Conservation (phyloP, 2,113 vertebrate species). For the Hippocampus abdominalis region DNA sequence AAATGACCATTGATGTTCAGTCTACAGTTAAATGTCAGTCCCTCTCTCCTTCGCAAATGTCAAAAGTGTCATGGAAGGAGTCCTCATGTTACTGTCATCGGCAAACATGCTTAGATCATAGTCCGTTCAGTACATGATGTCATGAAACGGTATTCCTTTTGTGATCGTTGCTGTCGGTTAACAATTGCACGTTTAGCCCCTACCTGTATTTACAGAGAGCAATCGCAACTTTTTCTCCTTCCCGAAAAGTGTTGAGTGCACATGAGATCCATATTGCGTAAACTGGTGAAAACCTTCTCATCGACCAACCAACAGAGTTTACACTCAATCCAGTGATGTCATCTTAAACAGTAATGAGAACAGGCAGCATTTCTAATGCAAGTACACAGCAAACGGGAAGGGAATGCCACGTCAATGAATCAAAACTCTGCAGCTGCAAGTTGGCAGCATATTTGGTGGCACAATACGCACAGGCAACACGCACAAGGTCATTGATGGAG, state of each 20-base stretch:
- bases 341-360: conserved; percentile 49
- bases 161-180: no score
- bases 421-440: conserved; percentile 36
- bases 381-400: conserved; percentile 34
- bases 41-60: no score
- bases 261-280: conserved; percentile 27
- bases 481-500: conserved; percentile 66
- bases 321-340: conserved; percentile 45
- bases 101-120: no score
- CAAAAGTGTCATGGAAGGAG: no score
- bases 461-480: conserved; percentile 35
- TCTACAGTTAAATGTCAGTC: no score
- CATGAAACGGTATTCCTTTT: neutral
- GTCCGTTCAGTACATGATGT: neutral
- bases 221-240: neutral
- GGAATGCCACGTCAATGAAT: conserved; percentile 44
- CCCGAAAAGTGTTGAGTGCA: neutral
- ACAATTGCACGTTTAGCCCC: neutral
- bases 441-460: conserved; percentile 46
- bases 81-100: no score
- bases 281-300: conserved; percentile 19
- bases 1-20: no score
- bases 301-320: conserved; percentile 16
- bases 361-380: conserved; percentile 43
- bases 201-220: neutral